These are phyloP conservation scores for Bursaphelenchus mucronatus DNA, from an alignment of 1,140 invertebrate species.

Conservation along the genomic window DNA sequence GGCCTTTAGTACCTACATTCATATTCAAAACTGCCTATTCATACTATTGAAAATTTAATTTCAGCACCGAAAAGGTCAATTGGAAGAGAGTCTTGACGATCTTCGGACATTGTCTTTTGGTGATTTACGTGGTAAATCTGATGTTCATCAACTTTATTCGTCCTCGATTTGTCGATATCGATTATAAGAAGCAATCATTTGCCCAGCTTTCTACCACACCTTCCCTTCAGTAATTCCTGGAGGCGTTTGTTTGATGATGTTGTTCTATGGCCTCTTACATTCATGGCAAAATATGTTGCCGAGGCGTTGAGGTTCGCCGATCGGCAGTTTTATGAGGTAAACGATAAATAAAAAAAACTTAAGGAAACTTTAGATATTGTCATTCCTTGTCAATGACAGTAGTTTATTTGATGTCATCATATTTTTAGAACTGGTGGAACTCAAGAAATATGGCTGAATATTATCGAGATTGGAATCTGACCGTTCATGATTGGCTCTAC, in stretches of 20 bases:
- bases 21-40: constrained; percentile 22
- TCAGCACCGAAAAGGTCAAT: constrained; percentile 28
- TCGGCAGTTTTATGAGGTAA: constrained; percentile 52
- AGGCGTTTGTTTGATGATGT: constrained; percentile 48
- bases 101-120: constrained; percentile 41
- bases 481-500: constrained; percentile 84
- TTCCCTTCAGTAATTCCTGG: constrained; percentile 58
- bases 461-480: constrained; percentile 86
- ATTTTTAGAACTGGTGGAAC: constrained; percentile 86
- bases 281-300: constrained; percentile 45
- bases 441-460: constrained; percentile 74
- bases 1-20: background rate
- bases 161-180: constrained; percentile 38
- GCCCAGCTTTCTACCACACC: constrained; percentile 34
- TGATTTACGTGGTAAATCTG: constrained; percentile 57
- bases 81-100: constrained; percentile 49
- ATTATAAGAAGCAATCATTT: constrained; percentile 30
- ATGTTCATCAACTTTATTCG: constrained; percentile 48
- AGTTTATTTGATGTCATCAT: background rate
- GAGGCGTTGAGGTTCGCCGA: constrained; percentile 57
- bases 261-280: constrained; percentile 59
- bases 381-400: background rate
- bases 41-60: constrained; percentile 8
- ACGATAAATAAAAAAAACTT: background rate
- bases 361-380: too few species aligned